Conservation (phyloP, 2,113 vertebrate genomes). For the Spea bombifrons region DNA sequence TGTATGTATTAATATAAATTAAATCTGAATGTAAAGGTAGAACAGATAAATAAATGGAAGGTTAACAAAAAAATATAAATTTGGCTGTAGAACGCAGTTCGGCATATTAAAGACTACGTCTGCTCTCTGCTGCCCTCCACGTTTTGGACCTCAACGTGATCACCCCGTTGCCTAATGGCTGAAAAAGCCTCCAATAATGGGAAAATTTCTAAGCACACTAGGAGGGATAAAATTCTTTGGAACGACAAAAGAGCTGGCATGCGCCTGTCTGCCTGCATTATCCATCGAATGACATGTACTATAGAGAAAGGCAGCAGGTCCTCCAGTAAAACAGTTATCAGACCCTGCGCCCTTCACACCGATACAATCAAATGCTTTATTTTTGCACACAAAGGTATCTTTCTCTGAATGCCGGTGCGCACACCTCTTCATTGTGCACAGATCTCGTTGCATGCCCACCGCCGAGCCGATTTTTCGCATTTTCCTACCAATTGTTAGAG, state of each 20-base stretch:
- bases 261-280: not conserved
- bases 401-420: not conserved
- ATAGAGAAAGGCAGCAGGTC: not conserved
- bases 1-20: too few species aligned
- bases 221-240: not conserved
- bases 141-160: not conserved
- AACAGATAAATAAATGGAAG: too few species aligned
- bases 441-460: not conserved
- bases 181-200: not conserved
- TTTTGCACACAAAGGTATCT: not conserved
- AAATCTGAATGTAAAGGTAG: too few species aligned
- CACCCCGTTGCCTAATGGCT: not conserved
- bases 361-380: not conserved
- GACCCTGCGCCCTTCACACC: not conserved
- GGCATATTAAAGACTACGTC: not conserved
- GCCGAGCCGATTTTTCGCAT: slow-evolving; percentile 21
- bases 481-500: slow-evolving; percentile 22
- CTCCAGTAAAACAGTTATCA: not conserved
- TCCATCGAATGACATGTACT: not conserved
- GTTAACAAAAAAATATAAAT: too few species aligned
- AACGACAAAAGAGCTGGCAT: not conserved
- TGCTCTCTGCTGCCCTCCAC: not conserved
- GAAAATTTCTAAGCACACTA: not conserved
- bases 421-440: slow-evolving; percentile 4
- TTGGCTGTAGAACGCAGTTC: not conserved